Evolutionary conservation across 2,888 invertebrate genomes (phyloP).

Genomic region (Pristionchus fissidentatus): DNA sequence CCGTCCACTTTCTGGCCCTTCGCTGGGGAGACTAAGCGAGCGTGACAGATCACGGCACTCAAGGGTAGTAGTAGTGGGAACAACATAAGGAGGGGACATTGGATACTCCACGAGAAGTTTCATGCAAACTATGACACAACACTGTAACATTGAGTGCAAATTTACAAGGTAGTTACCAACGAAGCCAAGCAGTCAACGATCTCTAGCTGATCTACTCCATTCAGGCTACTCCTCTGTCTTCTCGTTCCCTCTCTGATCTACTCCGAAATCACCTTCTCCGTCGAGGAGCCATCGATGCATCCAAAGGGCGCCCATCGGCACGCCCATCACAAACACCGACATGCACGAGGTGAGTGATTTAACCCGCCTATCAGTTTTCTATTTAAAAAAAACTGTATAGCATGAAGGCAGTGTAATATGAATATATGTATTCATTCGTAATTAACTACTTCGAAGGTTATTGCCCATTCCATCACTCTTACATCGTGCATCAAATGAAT

Average conservation of each 20-base stretch:
- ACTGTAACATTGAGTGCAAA: background rate
- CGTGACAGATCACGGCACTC: background rate
- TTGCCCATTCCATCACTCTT: no score
- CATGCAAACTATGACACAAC: no score
- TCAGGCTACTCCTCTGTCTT: slow-evolving; percentile 5
- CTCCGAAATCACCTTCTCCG: slow-evolving; percentile 25
- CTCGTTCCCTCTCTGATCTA: background rate
- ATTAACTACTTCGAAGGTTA: no score
- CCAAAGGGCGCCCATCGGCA: slow-evolving; percentile 12
- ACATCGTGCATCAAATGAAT: no score
- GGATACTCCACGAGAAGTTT: no score
- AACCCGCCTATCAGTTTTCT: background rate
- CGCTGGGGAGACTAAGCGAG: background rate
- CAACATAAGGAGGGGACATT: no score
- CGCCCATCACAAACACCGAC: slow-evolving; percentile 3
- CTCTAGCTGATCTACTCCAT: background rate
- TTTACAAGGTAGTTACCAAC: background rate
- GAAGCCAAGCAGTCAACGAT: background rate
- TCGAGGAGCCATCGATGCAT: slow-evolving; percentile 32
- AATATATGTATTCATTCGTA: no score
- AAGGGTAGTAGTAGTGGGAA: no score
- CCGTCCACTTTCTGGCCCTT: background rate
- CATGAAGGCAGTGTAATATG: no score
- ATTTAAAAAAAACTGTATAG: background rate
- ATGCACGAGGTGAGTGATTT: slow-evolving; percentile 12